Evolutionary conservation across 2,113 vertebrate species (phyloP).

Genomic region (Lamprotornis superbus): DNA sequence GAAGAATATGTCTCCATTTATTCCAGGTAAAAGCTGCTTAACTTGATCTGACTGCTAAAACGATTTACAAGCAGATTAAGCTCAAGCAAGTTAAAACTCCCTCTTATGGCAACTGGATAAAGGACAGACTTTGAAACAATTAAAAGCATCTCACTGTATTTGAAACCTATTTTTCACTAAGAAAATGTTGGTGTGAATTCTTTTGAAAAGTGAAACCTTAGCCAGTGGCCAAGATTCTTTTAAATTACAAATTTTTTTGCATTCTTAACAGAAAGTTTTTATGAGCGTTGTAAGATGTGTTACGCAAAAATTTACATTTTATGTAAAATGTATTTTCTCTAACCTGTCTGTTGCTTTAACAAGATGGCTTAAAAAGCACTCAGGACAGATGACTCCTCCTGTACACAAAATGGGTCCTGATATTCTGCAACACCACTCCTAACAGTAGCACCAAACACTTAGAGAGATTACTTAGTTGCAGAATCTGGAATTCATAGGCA

Average conservation of each 20-base stretch:
- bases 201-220: not conserved
- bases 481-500: not conserved
- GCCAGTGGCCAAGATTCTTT: not conserved
- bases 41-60: not conserved
- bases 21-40: not conserved
- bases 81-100: not conserved
- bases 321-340: not conserved
- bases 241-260: not conserved
- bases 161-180: not conserved
- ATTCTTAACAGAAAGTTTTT: not conserved
- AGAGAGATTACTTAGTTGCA: not conserved
- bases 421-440: not conserved
- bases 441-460: not conserved
- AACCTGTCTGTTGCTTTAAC: not conserved
- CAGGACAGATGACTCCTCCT: not conserved
- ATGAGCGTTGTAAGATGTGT: not conserved
- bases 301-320: rapidly evolving
- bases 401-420: not conserved
- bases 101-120: conserved; percentile 31
- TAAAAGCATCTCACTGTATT: not conserved
- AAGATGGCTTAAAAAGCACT: not conserved
- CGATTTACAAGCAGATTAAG: not conserved
- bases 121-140: not conserved
- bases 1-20: not conserved
- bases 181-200: not conserved